These are phyloP conservation scores for Electrona antarctica DNA, from an alignment of 2,113 vertebrate genomes.

Conservation along the genomic window DNA sequence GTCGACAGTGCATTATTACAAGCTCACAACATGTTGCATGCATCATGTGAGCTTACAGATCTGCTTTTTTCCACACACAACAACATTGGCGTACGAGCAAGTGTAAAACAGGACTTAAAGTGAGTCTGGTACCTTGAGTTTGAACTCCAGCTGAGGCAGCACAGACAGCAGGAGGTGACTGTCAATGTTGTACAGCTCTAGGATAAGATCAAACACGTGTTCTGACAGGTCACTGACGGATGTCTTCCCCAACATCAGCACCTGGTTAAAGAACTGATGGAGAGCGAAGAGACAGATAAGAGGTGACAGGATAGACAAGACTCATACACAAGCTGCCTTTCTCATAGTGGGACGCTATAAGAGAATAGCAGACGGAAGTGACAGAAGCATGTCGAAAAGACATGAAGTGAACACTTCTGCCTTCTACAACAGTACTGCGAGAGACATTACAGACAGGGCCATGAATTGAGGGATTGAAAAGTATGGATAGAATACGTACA, in stretches of 20 bases:
- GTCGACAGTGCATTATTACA: no score
- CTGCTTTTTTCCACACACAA: no score
- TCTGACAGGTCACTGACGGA: slow-evolving; percentile 98
- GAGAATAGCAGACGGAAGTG: no score
- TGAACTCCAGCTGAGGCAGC: slow-evolving; percentile 97
- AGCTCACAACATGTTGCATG: no score
- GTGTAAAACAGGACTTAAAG: no score
- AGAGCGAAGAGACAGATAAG: slow-evolving; percentile 1
- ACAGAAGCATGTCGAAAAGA: not conserved
- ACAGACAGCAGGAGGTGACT: slow-evolving; percentile 98
- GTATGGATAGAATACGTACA: no score
- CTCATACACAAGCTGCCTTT: not conserved
- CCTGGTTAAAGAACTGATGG: slow-evolving; percentile 97
- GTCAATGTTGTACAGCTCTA: slow-evolving; percentile 99
- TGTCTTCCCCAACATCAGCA: slow-evolving; percentile 98
- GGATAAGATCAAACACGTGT: slow-evolving; percentile 96
- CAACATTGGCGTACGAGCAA: no score
- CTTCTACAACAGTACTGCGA: no score
- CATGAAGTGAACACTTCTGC: not conserved
- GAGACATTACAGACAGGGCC: no score
- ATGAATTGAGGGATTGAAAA: no score
- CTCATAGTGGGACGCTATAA: no score
- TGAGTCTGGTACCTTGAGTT: slow-evolving; percentile 88
- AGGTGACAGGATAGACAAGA: not conserved
- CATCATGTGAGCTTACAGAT: no score